Percentiles rank a stretch among this genome's conserved stretches.
Conservation (phyloP, 2,888 invertebrate species). For the Chalcis sispes region DNA sequence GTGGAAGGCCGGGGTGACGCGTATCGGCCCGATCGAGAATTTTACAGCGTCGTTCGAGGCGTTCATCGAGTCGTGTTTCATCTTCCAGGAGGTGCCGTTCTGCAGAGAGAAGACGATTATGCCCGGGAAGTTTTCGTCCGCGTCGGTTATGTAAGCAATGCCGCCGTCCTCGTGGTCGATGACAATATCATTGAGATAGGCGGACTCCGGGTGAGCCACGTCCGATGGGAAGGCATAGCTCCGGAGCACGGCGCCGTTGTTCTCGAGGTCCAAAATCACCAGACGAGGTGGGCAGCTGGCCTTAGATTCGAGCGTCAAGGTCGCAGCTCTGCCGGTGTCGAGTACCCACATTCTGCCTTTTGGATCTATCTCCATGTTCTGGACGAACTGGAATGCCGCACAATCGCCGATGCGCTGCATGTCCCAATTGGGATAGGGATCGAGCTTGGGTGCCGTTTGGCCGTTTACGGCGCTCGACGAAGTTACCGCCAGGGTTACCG, state of each 20-base stretch:
- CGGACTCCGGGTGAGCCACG: constrained; percentile 79
- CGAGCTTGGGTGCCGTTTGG: constrained; percentile 80
- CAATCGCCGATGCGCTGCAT: constrained; percentile 83
- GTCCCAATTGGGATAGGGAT: constrained; percentile 85
- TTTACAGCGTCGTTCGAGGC: constrained; percentile 79
- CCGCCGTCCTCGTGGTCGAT: constrained; percentile 83
- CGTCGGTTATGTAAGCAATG: constrained; percentile 86
- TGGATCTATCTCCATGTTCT: constrained; percentile 85
- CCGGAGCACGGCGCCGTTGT: constrained; percentile 75
- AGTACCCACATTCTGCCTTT: constrained; percentile 80
- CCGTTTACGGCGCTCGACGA: constrained; percentile 74
- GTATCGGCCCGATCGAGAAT: constrained; percentile 81
- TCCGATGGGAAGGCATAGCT: constrained; percentile 81
- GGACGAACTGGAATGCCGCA: constrained; percentile 84
- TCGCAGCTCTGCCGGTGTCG: constrained; percentile 81
- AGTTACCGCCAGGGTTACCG: constrained; percentile 82
- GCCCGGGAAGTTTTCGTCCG: constrained; percentile 82
- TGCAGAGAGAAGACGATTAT: constrained; percentile 84
- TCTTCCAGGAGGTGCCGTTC: constrained; percentile 83
- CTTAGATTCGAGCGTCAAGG: constrained; percentile 76
- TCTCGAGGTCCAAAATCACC: constrained; percentile 82
- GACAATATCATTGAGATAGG: constrained; percentile 85
- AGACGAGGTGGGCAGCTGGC: constrained; percentile 83
- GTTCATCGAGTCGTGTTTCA: constrained; percentile 83
- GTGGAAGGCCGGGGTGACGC: constrained; percentile 79